A percentile compares a stretch with the other conserved stretches of the same genome.
Conservation (phyloP, 2,888 invertebrate genomes). For the Phengaris alcon region DNA sequence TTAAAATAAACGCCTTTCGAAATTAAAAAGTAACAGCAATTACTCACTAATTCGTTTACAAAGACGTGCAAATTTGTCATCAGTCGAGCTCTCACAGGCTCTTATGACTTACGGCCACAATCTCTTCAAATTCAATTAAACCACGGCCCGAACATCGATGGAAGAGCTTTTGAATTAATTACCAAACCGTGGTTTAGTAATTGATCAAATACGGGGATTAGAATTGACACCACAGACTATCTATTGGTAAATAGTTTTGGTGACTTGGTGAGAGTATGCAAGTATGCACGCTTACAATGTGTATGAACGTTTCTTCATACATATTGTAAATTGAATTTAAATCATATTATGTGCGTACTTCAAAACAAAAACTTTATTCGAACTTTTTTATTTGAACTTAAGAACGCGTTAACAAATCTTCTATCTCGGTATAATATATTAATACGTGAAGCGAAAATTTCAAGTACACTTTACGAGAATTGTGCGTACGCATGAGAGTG, state of each 20-base stretch:
- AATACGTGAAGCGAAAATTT: too few relatives aligned
- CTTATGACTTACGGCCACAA: conserved; percentile 22
- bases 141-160: neutral
- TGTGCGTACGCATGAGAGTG: too few relatives aligned
- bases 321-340: too few relatives aligned
- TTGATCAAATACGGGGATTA: neutral
- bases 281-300: too few relatives aligned
- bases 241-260: neutral
- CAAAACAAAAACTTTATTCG: too few relatives aligned
- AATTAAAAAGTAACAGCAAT: conserved; percentile 8
- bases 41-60: conserved; percentile 11
- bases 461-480: too few relatives aligned
- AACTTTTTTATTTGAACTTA: too few relatives aligned
- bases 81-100: neutral
- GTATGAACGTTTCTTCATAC: too few relatives aligned
- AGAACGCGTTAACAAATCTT: too few relatives aligned
- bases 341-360: too few relatives aligned
- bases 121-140: conserved; percentile 28
- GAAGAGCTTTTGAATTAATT: conserved; percentile 20
- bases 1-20: neutral
- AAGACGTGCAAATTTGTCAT: conserved; percentile 12
- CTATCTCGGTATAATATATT: too few relatives aligned
- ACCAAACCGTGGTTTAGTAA: conserved; percentile 5
- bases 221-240: too few relatives aligned
- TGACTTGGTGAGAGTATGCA: neutral